These are phyloP conservation scores for Apoderus coryli DNA, from an alignment of 2,888 invertebrate species.

Conservation along the genomic window DNA sequence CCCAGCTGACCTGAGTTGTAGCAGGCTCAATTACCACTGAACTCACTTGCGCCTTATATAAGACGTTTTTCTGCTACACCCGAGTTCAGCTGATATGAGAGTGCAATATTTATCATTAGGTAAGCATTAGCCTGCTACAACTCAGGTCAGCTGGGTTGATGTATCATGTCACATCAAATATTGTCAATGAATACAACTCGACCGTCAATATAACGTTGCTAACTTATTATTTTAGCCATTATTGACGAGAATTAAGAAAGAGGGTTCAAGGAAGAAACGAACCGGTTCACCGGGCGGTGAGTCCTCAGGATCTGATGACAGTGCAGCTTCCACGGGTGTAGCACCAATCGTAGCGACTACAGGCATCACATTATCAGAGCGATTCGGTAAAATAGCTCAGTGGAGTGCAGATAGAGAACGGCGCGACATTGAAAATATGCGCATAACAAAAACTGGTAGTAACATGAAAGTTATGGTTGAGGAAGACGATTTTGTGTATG, in stretches of 20 bases:
- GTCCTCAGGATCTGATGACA: conserved; percentile 47
- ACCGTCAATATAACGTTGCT: too few relatives aligned
- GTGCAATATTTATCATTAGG: too few relatives aligned
- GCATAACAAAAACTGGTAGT: conserved; percentile 64
- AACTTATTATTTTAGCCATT: conserved; percentile 26
- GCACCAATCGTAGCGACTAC: conserved; percentile 48
- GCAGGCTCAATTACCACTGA: too few relatives aligned
- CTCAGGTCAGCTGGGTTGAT: too few relatives aligned
- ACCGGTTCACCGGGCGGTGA: conserved; percentile 36
- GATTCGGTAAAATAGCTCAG: conserved; percentile 85
- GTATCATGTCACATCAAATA: too few relatives aligned
- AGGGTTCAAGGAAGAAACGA: conserved; percentile 22
- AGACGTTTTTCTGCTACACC: too few relatives aligned
- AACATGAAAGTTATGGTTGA: conserved; percentile 68
- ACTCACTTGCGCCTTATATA: too few relatives aligned
- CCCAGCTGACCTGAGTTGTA: too few relatives aligned
- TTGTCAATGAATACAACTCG: too few relatives aligned
- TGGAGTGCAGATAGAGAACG: conserved; percentile 66
- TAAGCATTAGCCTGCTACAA: too few relatives aligned
- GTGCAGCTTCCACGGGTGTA: conserved; percentile 40
- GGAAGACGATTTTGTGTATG: conserved; percentile 38
- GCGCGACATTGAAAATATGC: conserved; percentile 74
- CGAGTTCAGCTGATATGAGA: too few relatives aligned
- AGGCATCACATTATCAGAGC: conserved; percentile 63
- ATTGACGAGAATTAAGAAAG: conserved; percentile 31